Base-by-base conservation (phyloP, 2,113 vertebrate genomes). In the Orientallactaga bullata region DNA sequence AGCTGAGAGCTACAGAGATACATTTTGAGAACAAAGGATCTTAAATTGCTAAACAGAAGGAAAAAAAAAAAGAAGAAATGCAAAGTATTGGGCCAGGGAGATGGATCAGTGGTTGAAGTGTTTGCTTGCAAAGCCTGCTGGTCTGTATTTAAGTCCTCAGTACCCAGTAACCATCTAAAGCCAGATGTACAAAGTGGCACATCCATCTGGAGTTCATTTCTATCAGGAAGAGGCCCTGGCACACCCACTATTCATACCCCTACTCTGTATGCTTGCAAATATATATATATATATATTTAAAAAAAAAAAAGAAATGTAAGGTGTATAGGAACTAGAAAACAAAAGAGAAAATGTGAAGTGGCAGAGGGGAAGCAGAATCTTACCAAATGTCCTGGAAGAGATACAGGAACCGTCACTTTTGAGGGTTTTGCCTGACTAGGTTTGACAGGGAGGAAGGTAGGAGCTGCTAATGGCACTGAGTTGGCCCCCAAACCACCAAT, bases 241-340 rank as follows among this genome's bases (percentile, higher is more conserved):
- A 55, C 12, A 16, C 55, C 12, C 55, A 55, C 15, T 13, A 6
- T 47, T 47, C 42, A 47, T 47, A 47, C 42, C 42, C 42, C 42
- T 47, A 8, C 42, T 47, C 42, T 47, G 42, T 47, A 8, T 47
- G 55, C 55, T 55, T 13, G 7, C 55, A 55, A 55, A 55, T 55
- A 55, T 8, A 55, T 55, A 55, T 8, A 55, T 55, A 55, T 10
- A 55, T 55, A 16, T 51, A 8, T 51, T 51, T 51, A 60, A 85
- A 7, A 55, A 47, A 32, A 68, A 83, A 76, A 7, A 55, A 55
- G 35, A 68, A 83, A 79, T 12, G 4, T 4, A 71, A 78, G 85
- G 18, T 23, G 85, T 26, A n/a, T 23, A 88, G 82, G 55, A 95
- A 93, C 17, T 63, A 76, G 63, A 85, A 80, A 84, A 80, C 26